Conservation (phyloP, 2,797 vertebrate genomes). For the Sparidentex hasta region DNA sequence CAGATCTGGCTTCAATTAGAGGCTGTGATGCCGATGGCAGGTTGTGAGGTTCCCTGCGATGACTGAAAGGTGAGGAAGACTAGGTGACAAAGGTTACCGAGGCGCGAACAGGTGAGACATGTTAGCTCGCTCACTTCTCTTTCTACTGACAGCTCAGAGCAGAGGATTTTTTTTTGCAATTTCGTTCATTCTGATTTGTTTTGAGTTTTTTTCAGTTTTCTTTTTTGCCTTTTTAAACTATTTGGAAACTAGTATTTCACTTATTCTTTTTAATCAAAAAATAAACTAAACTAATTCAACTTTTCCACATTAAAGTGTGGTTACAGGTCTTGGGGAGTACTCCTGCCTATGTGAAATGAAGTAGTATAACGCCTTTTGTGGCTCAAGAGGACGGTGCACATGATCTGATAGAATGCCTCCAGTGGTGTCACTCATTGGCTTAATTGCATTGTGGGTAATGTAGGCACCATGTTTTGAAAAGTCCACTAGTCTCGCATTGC, state of each 20-base stretch:
- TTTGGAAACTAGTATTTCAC: not conserved
- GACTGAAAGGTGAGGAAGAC: conserved; percentile 39
- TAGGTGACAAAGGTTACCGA: conserved; percentile 37
- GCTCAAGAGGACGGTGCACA: too few relatives aligned
- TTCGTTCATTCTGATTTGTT: not conserved
- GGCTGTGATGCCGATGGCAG: conserved; percentile 41
- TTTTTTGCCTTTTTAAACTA: not conserved
- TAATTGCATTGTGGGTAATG: too few relatives aligned
- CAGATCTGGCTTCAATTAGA: conserved; percentile 74
- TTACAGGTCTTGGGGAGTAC: too few relatives aligned
- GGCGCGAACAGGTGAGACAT: conserved; percentile 22
- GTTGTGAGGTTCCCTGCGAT: conserved; percentile 21
- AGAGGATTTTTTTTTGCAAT: not conserved
- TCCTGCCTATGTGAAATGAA: too few relatives aligned
- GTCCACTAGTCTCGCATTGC: too few relatives aligned
- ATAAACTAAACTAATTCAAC: too few relatives aligned
- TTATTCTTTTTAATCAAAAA: too few relatives aligned
- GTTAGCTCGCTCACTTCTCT: not conserved
- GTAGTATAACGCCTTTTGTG: too few relatives aligned
- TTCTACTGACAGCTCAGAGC: conserved; percentile 9
- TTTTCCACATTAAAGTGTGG: too few relatives aligned
- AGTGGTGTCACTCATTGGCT: too few relatives aligned
- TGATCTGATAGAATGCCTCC: too few relatives aligned
- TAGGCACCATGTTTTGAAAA: too few relatives aligned
- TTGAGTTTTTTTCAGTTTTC: not conserved